Evolutionary conservation across 2,113 vertebrate genomes (phyloP).

Genomic region (Urocitellus parryii): DNA sequence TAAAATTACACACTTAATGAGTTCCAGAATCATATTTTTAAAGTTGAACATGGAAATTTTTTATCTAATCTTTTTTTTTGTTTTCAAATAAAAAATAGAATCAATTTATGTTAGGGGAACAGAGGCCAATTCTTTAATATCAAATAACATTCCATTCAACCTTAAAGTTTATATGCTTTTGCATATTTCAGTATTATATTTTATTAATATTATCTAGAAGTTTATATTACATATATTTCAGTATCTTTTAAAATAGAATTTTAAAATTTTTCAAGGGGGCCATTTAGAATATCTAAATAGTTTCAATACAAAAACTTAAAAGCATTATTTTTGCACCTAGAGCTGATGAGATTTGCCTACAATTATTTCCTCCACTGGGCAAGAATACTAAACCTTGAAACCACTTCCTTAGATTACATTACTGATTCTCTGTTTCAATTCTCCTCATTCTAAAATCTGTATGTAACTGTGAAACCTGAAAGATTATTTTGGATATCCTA

Average conservation of each 20-base stretch:
- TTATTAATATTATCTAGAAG: neutral
- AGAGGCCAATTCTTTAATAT: neutral
- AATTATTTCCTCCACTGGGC: neutral
- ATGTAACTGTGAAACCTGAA: neutral
- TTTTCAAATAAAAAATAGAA: neutral
- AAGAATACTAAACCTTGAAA: neutral
- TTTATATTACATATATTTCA: neutral
- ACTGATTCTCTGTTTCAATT: neutral
- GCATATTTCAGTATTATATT: constrained; percentile 25
- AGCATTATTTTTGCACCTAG: neutral
- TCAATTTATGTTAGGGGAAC: neutral
- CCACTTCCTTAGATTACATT: constrained; percentile 47
- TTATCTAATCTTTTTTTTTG: neutral
- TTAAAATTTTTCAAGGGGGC: neutral
- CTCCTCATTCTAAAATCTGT: neutral
- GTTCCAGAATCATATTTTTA: neutral
- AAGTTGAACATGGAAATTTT: neutral
- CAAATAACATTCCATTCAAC: neutral
- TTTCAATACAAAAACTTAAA: neutral
- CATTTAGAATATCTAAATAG: neutral
- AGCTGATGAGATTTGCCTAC: constrained; percentile 19
- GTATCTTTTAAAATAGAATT: constrained; percentile 2
- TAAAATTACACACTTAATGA: constrained; percentile 23
- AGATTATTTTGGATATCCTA: constrained; percentile 32
- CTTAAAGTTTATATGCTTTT: neutral